Evolutionary conservation across 64 coral and sea anemone species (phyloP), one percentile per base, ranked within the genome.

Genomic region (Platygyra sinensis): DNA sequence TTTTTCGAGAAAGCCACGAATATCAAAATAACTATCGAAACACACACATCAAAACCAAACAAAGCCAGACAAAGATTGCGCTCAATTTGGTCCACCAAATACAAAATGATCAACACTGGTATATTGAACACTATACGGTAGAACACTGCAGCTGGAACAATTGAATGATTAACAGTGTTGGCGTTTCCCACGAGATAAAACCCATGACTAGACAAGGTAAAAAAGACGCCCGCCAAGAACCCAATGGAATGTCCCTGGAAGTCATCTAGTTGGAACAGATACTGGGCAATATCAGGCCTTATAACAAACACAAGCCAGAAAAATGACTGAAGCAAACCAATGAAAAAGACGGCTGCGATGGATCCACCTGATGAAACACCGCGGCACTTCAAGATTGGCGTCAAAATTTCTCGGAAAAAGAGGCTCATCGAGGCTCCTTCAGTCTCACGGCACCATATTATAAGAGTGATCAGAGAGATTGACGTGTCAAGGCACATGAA

Each of bases 381-480:
- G 55, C 20, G 60, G 13, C 13, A 78, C 61, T 59, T 93, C 2
- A 62, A 61, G 3, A 93, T 82, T 25, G 67, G 33, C 32, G 7
- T 62, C 10, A 64, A 65, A 18, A 55, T 60, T 14, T 89, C 77
- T 72, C 19, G 72, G 57, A 82, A 83, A 3, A 89, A 93, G 16
- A 62, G 17, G 2, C 18, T 18, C 51, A 76, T 14, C 27, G 77
- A 93, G 20, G 91, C 54, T 25, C 54, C 75, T 20, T 89, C 71
- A 19, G 91, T 82, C 39, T 93, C 91, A 25, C 27, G 73, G 71
- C 15, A 32, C 91, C 86, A 93, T 83, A 93, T 74, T 50, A 89
- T 25, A 5, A 82, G 65, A 55, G 91, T 93, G 29, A 83, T 46
- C 50, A 89, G 19, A 32, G 91, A 12, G 0, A 93, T 72, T 1